A percentile compares a stretch with the other conserved stretches of the same genome.
Conservation (phyloP, 2,888 invertebrate species). For the Thyatira batis region DNA sequence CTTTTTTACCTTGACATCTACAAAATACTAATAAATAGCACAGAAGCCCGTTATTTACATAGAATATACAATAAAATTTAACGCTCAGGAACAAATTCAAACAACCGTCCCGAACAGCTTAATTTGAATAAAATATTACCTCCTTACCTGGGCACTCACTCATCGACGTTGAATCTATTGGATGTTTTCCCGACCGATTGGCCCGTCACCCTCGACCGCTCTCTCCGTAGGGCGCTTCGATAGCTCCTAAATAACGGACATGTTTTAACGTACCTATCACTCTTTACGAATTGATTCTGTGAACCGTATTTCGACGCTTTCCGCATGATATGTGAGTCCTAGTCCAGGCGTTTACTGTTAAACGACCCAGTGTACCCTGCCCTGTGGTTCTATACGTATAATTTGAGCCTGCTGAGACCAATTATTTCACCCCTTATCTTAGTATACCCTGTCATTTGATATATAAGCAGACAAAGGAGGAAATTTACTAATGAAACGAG, state of each 20-base stretch:
- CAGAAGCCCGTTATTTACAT: conserved; percentile 7
- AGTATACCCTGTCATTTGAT: conserved; percentile 24
- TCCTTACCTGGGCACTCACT: conserved; percentile 56
- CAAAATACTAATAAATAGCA: background rate
- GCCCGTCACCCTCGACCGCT: conserved; percentile 50
- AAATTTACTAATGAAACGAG: conserved; percentile 32
- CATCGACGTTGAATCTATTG: conserved; percentile 58
- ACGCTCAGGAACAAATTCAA: conserved; percentile 52
- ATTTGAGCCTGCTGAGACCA: conserved; percentile 25
- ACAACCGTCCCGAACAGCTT: conserved; percentile 47
- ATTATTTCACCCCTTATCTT: conserved; percentile 25
- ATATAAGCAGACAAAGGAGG: conserved; percentile 27
- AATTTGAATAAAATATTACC: conserved; percentile 70
- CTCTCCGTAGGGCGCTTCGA: conserved; percentile 42
- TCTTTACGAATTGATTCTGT: conserved; percentile 68
- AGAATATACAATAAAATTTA: conserved; percentile 33
- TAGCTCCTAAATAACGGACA: conserved; percentile 70
- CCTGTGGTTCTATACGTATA: conserved; percentile 22
- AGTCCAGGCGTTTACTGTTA: conserved; percentile 33
- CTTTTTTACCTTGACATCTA: background rate
- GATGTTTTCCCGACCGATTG: conserved; percentile 62
- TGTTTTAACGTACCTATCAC: conserved; percentile 64
- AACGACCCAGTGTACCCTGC: conserved; percentile 21
- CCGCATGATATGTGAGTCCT: conserved; percentile 56
- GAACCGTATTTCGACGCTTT: conserved; percentile 65